Evolutionary conservation across 2,113 vertebrate species (phyloP), one percentile per base, ranked within the genome.

Genomic region (Ceyx melanurus): DNA sequence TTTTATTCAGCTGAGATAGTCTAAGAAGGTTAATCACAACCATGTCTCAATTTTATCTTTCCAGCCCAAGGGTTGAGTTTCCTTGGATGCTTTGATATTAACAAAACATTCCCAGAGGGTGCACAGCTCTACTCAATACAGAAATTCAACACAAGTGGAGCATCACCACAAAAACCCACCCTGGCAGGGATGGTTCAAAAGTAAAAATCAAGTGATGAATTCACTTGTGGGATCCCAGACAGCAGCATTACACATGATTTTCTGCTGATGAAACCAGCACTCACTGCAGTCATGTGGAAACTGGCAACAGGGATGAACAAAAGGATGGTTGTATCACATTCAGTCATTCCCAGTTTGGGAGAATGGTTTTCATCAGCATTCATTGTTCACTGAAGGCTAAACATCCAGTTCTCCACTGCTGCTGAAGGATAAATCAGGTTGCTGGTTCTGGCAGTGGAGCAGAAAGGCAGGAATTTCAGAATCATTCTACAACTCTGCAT

Each of bases 331-430:
- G 68, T 76, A 91, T 64, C 68, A 23, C 68, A 92, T 76, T 71
- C 85, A 94, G 88, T 92, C 46, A 86, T 61, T 85, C 56, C 61
- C 66, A 82, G 87, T 68, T 77, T 95, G 62, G 67, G n/a, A 72
- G 78, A 95, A 95, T 57, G 37, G 73, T 89, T 95, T 89, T 40
- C 91, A 92, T 89, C 89, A 89, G 79, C 76, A 87, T 73, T 89
- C 88, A 93, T 53, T 71, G 83, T 91, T 93, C 65, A 94, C 72
- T 53, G 77, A 73, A 89, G 50, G 61, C 21, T 90, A 83, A 95
- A 81, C 90, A 92, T 68, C 79, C 92, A 85, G 66, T 66, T 65
- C 66, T 64, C 82, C 78, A 90, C 92, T 87, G 86, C 65, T 79
- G 68, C 60, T 78, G 84, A 31, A 48, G 71, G 72, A 93, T 82